Base-by-base conservation (phyloP, 2,113 vertebrate species). In the Diadophis punctatus region DNA sequence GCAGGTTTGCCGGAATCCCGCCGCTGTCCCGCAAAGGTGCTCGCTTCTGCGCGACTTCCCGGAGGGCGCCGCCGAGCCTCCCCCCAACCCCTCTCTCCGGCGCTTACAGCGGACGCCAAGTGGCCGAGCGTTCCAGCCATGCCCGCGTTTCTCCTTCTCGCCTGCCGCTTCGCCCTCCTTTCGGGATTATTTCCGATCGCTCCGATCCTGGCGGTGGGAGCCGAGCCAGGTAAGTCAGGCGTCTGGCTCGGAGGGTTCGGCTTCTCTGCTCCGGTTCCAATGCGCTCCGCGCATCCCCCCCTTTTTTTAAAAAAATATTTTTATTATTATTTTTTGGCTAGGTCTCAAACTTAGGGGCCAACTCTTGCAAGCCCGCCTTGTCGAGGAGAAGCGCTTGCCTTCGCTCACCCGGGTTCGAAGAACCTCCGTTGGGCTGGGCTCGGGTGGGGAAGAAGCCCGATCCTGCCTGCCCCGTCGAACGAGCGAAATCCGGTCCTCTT, bases 121-220 rank as follows among this genome's bases (percentile, higher is more conserved):
- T 14, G 22, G 87, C 60, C 27, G 10, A 27, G 58, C 18, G 51
- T 96, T 97, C 52, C 96, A 97, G 98, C 97, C 93, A 99, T 99
- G 99, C 97, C 98, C 97, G 98, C 98, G 95, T 97, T 98, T 53
- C 97, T 99, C 48, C 97, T 99, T 94, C 3, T 90, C 88, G 98
- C 96, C 96, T 97, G 98, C 90, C 97, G 20, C 30, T 22, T 88
- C n/a, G n/a, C 98, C 93, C 96, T 97, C 96, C 97, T 99, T 95
- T 98, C 98, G 98, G 98, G 99, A 99, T 99, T 99, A 99, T 97
- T 98, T 97, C 97, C 98, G 94, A 95, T 97, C 96, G 96, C 97
- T 94, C 96, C 98, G 97, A 97, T 97, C 95, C 97, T 98, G 96
- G 95, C 97, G 91, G 95, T 95, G 96, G 97, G 97, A 93, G 95